Evolutionary conservation across 2,113 vertebrate species (phyloP).

Genomic region (Pterocles burchelli): DNA sequence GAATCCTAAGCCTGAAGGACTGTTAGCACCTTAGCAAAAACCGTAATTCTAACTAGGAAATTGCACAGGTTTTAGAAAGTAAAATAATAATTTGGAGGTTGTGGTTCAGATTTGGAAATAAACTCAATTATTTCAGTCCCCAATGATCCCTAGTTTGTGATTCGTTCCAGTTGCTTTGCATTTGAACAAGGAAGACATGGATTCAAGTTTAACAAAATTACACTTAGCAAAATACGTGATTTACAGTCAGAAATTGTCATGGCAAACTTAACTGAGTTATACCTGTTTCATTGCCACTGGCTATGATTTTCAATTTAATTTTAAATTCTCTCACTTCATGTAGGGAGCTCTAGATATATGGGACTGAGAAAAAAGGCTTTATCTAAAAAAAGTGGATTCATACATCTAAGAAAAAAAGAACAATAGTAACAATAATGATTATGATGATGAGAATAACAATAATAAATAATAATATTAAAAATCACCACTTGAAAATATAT

Average conservation of each 20-base stretch:
- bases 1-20: not conserved
- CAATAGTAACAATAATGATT: not conserved
- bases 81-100: not conserved
- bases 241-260: not conserved
- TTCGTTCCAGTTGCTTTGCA: not conserved
- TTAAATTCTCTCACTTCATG: not conserved
- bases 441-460: not conserved
- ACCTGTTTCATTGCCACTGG: not conserved
- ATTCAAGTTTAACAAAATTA: not conserved
- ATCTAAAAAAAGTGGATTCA: not conserved
- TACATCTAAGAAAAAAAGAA: not conserved
- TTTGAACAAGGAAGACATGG: not conserved
- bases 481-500: rapidly evolving
- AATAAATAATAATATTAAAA: not conserved
- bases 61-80: not conserved
- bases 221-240: not conserved
- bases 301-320: not conserved
- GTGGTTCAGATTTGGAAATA: not conserved
- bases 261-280: not conserved
- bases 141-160: not conserved
- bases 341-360: not conserved
- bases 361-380: not conserved
- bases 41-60: not conserved
- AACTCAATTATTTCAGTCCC: not conserved
- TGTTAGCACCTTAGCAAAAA: not conserved